Evolutionary conservation across 2,888 invertebrate species (phyloP).

Genomic region (Melikaiella ostensackeni): DNA sequence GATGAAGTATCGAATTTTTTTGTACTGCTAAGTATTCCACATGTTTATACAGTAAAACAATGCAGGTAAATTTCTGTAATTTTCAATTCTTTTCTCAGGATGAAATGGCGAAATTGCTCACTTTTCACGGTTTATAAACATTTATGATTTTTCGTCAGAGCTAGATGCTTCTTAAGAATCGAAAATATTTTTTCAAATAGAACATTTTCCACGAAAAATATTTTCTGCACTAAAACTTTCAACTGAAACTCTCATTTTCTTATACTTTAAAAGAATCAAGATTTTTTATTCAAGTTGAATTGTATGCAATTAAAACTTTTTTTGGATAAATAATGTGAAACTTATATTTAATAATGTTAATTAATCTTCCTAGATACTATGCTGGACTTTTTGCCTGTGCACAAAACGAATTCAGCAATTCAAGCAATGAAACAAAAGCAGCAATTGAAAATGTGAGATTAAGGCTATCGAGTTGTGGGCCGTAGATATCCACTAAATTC

Average conservation of each 20-base stretch:
- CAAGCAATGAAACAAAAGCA: constrained; percentile 13
- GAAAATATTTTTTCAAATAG: too few relatives aligned
- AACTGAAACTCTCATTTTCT: too few relatives aligned
- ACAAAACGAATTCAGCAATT: constrained; percentile 21
- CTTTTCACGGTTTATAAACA: too few relatives aligned
- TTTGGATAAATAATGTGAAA: neutral
- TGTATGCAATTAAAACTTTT: neutral
- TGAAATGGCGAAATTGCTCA: too few relatives aligned
- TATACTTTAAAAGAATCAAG: too few relatives aligned
- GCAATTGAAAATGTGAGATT: constrained; percentile 9
- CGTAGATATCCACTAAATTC: neutral
- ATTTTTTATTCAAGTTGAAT: neutral
- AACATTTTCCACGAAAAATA: too few relatives aligned
- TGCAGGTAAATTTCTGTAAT: neutral
- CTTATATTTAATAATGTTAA: neutral
- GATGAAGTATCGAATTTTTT: constrained; percentile 24
- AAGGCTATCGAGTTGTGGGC: neutral
- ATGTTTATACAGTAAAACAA: constrained; percentile 22
- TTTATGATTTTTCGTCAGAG: too few relatives aligned
- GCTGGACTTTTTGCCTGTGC: constrained; percentile 29
- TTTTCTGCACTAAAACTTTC: too few relatives aligned
- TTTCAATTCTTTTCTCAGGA: neutral
- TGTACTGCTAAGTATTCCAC: constrained; percentile 16
- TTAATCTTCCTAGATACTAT: neutral
- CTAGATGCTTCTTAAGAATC: too few relatives aligned